Evolutionary conservation across 2,113 vertebrate species (phyloP).

Genomic region (Smithornis capensis): DNA sequence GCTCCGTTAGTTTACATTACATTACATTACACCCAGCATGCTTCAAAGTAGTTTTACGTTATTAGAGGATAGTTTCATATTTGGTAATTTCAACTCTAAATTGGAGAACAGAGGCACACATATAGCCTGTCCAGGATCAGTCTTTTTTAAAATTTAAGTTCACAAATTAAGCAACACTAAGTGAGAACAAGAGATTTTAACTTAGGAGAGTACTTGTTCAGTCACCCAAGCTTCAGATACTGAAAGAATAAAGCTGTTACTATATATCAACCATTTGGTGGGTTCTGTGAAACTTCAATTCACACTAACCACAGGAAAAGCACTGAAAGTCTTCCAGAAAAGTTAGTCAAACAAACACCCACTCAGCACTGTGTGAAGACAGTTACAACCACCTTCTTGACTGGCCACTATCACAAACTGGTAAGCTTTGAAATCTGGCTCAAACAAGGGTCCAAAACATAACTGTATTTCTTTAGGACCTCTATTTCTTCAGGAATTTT

Average conservation of each 20-base stretch:
- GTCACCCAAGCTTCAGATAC: neutral
- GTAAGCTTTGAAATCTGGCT: neutral
- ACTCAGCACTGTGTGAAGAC: neutral
- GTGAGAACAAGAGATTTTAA: neutral
- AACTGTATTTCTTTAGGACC: neutral
- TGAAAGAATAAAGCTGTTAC: neutral
- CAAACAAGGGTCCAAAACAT: neutral
- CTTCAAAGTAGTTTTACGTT: neutral
- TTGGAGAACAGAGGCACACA: neutral
- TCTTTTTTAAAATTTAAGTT: neutral
- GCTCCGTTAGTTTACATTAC: neutral
- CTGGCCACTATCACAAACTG: neutral
- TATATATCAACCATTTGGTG: neutral
- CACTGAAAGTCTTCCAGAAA: neutral
- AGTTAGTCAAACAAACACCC: neutral
- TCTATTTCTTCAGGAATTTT: neutral
- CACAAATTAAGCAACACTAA: neutral
- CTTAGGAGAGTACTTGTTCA: neutral
- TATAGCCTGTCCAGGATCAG: neutral
- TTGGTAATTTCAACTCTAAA: neutral
- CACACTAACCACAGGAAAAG: neutral
- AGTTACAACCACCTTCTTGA: neutral
- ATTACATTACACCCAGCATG: neutral
- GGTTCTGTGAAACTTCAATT: neutral
- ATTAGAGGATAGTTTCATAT: neutral